These are phyloP conservation scores for Agriopis leucophaearia DNA, from an alignment of 2,888 invertebrate genomes.

Conservation along the genomic window DNA sequence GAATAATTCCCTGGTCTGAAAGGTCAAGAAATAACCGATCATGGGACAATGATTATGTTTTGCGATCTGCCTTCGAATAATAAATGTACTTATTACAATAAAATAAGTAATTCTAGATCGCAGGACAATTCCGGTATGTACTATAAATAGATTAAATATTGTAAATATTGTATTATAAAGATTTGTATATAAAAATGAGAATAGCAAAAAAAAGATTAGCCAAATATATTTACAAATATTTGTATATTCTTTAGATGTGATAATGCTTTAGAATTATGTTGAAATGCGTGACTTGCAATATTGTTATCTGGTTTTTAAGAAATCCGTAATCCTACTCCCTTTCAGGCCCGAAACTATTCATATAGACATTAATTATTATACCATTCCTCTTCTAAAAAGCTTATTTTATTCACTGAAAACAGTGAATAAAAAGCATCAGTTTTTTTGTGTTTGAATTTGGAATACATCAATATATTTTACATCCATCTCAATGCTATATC, in stretches of 20 bases:
- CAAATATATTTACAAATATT: constrained; percentile 6
- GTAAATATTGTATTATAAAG: background rate
- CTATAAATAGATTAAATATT: constrained; percentile 41
- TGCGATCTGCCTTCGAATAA: constrained; percentile 46
- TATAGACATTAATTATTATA: no score
- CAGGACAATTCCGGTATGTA: constrained; percentile 60
- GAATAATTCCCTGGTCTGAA: constrained; percentile 71
- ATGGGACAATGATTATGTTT: constrained; percentile 69
- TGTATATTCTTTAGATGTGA: constrained; percentile 3
- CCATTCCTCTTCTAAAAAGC: no score
- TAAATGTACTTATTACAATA: background rate
- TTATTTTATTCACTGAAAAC: no score
- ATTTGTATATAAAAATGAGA: background rate
- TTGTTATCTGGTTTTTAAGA: background rate
- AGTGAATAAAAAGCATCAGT: no score
- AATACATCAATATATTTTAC: no score
- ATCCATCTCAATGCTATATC: no score
- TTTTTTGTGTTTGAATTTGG: no score
- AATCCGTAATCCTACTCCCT: no score
- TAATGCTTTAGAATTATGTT: background rate
- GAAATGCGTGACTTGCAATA: background rate
- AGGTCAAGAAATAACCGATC: constrained; percentile 54
- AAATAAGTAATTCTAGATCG: constrained; percentile 38
- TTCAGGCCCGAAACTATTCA: no score
- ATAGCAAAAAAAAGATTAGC: background rate